Evolutionary conservation across 2,113 vertebrate species (phyloP).

Genomic region (Procavia capensis): DNA sequence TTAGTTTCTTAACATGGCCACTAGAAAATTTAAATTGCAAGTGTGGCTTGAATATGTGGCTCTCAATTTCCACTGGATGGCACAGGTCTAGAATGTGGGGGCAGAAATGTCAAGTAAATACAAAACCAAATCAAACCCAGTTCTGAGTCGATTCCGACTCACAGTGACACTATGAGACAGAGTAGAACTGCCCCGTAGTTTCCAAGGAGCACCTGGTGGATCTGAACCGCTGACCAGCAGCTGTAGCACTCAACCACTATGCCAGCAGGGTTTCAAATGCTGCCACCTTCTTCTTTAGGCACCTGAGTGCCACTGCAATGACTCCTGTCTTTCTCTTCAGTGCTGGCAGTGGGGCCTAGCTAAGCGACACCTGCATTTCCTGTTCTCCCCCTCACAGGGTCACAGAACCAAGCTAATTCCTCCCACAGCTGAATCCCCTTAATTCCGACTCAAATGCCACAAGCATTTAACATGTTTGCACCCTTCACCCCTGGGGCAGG

Average conservation of each 20-base stretch:
- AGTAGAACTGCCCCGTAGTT: too few relatives aligned
- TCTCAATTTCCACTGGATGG: not conserved
- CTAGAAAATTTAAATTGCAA: not conserved
- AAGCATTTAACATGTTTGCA: rapidly evolving
- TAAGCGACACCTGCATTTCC: not conserved
- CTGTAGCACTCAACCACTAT: too few relatives aligned
- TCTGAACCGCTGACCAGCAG: too few relatives aligned
- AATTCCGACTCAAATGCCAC: not conserved
- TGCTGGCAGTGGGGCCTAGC: not conserved
- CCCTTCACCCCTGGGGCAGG: not conserved
- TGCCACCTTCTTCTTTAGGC: not conserved
- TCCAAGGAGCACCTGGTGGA: too few relatives aligned
- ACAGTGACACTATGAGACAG: too few relatives aligned
- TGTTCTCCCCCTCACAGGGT: not conserved
- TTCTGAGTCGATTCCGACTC: too few relatives aligned
- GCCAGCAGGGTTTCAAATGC: too few relatives aligned
- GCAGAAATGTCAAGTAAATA: rapidly evolving
- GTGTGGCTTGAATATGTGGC: not conserved
- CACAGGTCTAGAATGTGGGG: rapidly evolving
- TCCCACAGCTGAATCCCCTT: not conserved
- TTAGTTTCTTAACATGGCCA: not conserved
- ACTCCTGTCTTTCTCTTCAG: not conserved
- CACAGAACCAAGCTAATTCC: not conserved
- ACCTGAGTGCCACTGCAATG: not conserved
- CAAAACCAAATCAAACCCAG: too few relatives aligned